These are phyloP conservation scores for Brachynemurus nebulosus DNA, from an alignment of 2,888 invertebrate genomes.

Conservation along the genomic window DNA sequence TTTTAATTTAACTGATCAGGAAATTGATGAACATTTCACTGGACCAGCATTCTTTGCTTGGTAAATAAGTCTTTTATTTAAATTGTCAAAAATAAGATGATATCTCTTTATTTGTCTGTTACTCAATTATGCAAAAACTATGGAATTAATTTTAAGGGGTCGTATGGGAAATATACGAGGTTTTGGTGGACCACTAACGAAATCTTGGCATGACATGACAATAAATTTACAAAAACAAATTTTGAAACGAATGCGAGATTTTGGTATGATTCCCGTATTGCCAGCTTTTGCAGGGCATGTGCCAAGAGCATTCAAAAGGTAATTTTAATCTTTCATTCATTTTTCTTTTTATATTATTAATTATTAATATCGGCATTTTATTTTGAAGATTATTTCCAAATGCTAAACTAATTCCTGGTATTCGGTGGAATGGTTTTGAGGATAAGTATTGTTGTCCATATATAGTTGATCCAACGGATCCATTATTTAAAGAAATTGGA, in stretches of 20 bases:
- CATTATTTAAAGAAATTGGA: constrained; percentile 60
- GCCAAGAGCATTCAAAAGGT: constrained; percentile 53
- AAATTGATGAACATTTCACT: constrained; percentile 69
- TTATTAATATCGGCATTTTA: too few species aligned
- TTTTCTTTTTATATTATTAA: too few species aligned
- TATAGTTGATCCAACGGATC: constrained; percentile 66
- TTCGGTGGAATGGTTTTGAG: constrained; percentile 65
- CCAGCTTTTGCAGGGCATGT: constrained; percentile 91
- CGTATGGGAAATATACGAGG: constrained; percentile 91
- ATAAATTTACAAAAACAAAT: constrained; percentile 58
- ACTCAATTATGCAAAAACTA: too few species aligned
- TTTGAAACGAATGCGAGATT: constrained; percentile 54
- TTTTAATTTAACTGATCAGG: constrained; percentile 57
- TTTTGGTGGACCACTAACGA: constrained; percentile 73
- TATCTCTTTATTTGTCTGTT: too few species aligned
- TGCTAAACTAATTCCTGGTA: constrained; percentile 46
- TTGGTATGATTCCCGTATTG: constrained; percentile 77
- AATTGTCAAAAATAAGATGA: too few species aligned
- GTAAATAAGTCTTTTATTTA: too few species aligned
- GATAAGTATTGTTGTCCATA: constrained; percentile 62
- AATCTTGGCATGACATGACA: constrained; percentile 56
- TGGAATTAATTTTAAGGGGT: constrained; percentile 40
- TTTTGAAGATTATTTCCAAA: constrained; percentile 51
- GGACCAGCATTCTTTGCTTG: constrained; percentile 92
- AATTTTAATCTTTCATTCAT: too few species aligned